Percentiles rank a stretch among this genome's conserved stretches.
Evolutionary conservation across 2,888 invertebrate genomes (phyloP).

Genomic region (Cerastis leucographa): DNA sequence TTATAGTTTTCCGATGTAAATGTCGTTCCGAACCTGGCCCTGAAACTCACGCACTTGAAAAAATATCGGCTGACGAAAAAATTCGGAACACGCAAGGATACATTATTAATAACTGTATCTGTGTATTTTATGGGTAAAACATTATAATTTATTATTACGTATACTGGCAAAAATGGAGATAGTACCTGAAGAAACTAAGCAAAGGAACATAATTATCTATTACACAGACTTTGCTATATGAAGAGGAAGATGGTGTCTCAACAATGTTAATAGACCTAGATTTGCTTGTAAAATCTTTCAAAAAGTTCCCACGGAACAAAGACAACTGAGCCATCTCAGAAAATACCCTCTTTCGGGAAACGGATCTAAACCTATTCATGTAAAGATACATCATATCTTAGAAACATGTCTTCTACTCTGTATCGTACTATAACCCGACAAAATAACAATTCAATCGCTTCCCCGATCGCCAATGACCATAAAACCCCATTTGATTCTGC

Average conservation of each 20-base stretch:
- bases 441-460: slow-evolving; percentile 29
- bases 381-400: background rate
- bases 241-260: background rate
- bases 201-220: background rate
- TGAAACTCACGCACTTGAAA: slow-evolving; percentile 41
- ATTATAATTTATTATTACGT: slow-evolving; percentile 7
- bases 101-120: slow-evolving; percentile 18
- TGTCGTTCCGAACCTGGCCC: slow-evolving; percentile 37
- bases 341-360: background rate
- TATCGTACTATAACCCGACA: background rate
- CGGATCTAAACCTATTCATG: background rate
- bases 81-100: slow-evolving; percentile 28
- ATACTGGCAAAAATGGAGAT: background rate
- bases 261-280: background rate
- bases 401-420: background rate
- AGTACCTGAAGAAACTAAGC: background rate
- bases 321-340: background rate
- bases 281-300: background rate
- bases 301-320: background rate
- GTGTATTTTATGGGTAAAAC: slow-evolving; percentile 8
- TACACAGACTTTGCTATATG: background rate
- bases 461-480: slow-evolving; percentile 32
- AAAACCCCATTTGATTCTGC: slow-evolving; percentile 35
- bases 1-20: slow-evolving; percentile 60
- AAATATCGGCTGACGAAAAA: slow-evolving; percentile 15